A percentile compares a stretch with the other conserved stretches of the same genome.
These are phyloP conservation scores for Dendrocincla tyrannina DNA, from an alignment of 2,797 vertebrate genomes.

Conservation along the genomic window DNA sequence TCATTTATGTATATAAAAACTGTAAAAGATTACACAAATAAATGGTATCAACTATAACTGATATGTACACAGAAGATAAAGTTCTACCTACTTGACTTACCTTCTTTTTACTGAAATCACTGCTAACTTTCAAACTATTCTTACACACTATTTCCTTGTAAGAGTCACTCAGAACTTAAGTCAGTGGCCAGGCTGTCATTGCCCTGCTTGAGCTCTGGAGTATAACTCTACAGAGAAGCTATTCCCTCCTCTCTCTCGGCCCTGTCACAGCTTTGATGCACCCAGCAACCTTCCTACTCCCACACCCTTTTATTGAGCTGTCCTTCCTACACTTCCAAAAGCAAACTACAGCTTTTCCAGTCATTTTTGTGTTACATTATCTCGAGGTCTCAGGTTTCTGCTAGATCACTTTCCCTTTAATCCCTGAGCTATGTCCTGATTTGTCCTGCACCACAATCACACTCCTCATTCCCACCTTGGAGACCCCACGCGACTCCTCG, in stretches of 20 bases:
- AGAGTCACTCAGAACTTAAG: background rate
- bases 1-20: background rate
- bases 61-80: rapidly evolving
- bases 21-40: background rate
- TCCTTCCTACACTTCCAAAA: background rate
- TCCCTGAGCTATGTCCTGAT: background rate
- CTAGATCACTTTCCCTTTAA: background rate
- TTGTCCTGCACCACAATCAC: background rate
- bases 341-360: background rate
- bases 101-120: background rate
- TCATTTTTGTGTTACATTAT: background rate
- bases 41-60: background rate
- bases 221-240: background rate
- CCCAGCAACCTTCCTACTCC: background rate
- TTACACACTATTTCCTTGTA: background rate
- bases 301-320: background rate
- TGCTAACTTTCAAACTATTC: background rate
- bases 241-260: background rate
- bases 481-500: background rate
- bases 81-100: background rate
- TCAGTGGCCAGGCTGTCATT: background rate
- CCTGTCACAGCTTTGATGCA: background rate
- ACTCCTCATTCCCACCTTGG: background rate
- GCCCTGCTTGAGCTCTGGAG: background rate
- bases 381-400: background rate